Evolutionary conservation across 64 coral and sea anemone genomes (phyloP).

Genomic region (Anthopleura sola): DNA sequence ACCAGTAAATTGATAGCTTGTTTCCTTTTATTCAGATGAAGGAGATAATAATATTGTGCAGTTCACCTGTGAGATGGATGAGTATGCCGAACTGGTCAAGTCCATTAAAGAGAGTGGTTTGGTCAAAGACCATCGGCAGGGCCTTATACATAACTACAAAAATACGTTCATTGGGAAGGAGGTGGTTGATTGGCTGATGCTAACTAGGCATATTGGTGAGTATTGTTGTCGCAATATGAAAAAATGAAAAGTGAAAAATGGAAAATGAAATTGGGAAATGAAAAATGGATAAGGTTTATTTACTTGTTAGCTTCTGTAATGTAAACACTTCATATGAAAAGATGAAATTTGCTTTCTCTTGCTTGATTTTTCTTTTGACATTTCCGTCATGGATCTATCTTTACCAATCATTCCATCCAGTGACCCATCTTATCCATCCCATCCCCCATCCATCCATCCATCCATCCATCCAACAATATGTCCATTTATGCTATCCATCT

Average conservation of each 20-base stretch:
- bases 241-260: background rate
- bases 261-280: background rate
- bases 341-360: background rate
- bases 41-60: conserved; percentile 30
- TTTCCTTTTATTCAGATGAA: too few species aligned
- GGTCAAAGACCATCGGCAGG: conserved; percentile 72
- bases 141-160: conserved; percentile 58
- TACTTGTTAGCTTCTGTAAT: background rate
- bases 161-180: conserved; percentile 87
- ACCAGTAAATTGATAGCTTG: too few species aligned
- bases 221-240: background rate
- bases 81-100: conserved; percentile 87
- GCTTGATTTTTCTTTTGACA: background rate
- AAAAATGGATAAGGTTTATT: background rate
- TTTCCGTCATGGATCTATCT: background rate
- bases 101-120: conserved; percentile 84
- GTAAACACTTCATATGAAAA: background rate
- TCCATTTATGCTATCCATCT: too few species aligned
- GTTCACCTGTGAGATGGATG: conserved; percentile 91
- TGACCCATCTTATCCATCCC: too few species aligned
- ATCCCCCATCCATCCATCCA: too few species aligned
- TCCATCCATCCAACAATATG: too few species aligned
- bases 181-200: conserved; percentile 80
- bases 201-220: conserved; percentile 59
- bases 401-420: too few species aligned